Conservation (phyloP, 2,113 vertebrate genomes). For the Oreochromis niloticus region DNA sequence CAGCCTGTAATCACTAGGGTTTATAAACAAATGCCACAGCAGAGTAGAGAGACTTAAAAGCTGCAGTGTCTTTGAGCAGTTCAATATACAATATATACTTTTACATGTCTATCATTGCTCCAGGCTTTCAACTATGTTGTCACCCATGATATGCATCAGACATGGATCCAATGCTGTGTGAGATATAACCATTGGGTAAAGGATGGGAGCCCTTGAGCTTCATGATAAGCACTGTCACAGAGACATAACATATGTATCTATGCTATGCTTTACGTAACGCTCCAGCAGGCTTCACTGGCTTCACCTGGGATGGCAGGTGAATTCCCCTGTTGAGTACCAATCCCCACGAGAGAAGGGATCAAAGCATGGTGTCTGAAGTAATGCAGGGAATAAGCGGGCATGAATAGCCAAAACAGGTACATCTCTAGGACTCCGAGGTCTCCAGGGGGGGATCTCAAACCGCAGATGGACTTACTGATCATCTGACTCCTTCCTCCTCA, state of each 20-base stretch:
- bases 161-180: conserved; percentile 55
- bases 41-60: conserved; percentile 1
- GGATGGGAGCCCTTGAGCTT: conserved; percentile 61
- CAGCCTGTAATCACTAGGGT: conserved; percentile 24
- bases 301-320: conserved; percentile 53
- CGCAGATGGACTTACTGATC: conserved; percentile 49
- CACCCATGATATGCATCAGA: conserved; percentile 64
- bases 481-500: conserved; percentile 42
- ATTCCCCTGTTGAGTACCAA: not conserved
- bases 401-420: not conserved
- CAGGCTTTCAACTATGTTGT: conserved; percentile 55
- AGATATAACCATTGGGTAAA: conserved; percentile 64
- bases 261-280: conserved; percentile 43
- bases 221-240: conserved; percentile 67
- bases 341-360: conserved; percentile 3
- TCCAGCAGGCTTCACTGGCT: conserved; percentile 28
- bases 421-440: not conserved
- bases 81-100: conserved; percentile 45
- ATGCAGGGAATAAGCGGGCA: not conserved
- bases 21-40: conserved; percentile 8
- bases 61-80: not conserved
- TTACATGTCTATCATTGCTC: conserved; percentile 57
- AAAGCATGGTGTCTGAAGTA: not conserved
- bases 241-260: conserved; percentile 66
- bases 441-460: conserved; percentile 14